Conservation (phyloP, 2,113 vertebrate genomes). For the Probosciger aterrimus region DNA sequence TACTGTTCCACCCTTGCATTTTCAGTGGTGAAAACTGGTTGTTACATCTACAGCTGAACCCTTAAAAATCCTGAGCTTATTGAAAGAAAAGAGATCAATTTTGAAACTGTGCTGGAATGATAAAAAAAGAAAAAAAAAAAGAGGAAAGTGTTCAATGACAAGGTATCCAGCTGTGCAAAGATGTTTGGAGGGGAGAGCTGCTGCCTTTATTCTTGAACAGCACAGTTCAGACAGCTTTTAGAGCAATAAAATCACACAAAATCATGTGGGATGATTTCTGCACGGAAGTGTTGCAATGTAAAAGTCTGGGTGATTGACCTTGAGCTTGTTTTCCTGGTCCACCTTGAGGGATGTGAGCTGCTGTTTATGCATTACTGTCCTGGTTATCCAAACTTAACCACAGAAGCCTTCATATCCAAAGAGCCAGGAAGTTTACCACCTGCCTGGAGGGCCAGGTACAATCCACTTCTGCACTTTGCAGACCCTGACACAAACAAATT, state of each 20-base stretch:
- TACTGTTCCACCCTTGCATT: conserved; percentile 47
- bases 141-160: conserved; percentile 47
- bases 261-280: conserved; percentile 41
- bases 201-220: conserved; percentile 60
- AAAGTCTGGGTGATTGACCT: not conserved
- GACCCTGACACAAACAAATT: not conserved
- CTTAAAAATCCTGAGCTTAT: conserved; percentile 41
- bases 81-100: conserved; percentile 61
- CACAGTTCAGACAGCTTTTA: conserved; percentile 64
- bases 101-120: conserved; percentile 26
- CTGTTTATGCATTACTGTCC: not conserved
- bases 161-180: conserved; percentile 48
- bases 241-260: conserved; percentile 56
- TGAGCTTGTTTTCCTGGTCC: conserved; percentile 27
- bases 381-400: not conserved
- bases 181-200: conserved; percentile 41
- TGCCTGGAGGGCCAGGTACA: not conserved
- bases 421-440: not conserved
- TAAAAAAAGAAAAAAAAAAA: not conserved
- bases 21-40: conserved; percentile 44
- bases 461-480: not conserved
- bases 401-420: not conserved
- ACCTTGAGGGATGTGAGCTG: conserved; percentile 17
- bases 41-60: conserved; percentile 41
- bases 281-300: not conserved